Evolutionary conservation across 1,140 invertebrate species (phyloP).

Genomic region (Nasonia longicornis): DNA sequence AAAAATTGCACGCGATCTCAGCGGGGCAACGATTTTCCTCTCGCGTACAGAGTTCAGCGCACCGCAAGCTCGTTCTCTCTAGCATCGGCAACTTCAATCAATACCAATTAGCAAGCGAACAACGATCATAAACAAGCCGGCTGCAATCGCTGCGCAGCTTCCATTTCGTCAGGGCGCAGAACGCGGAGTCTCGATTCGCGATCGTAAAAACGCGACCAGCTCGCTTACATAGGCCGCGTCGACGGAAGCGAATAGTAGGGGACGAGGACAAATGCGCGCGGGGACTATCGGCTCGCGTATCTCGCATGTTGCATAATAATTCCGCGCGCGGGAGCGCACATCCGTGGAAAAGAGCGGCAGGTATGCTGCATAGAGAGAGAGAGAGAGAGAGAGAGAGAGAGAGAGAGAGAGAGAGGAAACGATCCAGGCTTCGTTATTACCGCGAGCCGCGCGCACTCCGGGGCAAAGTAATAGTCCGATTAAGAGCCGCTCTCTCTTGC

Average conservation of each 20-base stretch:
- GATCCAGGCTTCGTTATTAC: background rate
- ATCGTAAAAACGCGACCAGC: too few relatives aligned
- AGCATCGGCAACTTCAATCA: constrained; percentile 19
- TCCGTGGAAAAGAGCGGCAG: background rate
- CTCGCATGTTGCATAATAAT: constrained; percentile 18
- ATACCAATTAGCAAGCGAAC: constrained; percentile 12
- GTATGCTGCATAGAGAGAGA: background rate
- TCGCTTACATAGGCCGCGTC: background rate
- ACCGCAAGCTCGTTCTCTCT: background rate
- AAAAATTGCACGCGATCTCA: too few relatives aligned
- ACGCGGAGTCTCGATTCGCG: background rate
- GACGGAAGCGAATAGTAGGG: constrained; percentile 1
- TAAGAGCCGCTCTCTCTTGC: background rate
- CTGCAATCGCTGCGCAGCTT: background rate
- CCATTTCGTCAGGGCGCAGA: background rate
- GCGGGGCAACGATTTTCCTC: too few relatives aligned
- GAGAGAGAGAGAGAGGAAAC: background rate
- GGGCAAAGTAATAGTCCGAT: constrained; percentile 13
- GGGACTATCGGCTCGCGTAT: background rate
- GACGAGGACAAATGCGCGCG: constrained; percentile 6
- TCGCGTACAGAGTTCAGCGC: too few relatives aligned
- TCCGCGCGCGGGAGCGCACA: background rate
- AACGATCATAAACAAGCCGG: background rate
- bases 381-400: background rate
- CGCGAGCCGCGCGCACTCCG: background rate